A percentile compares a stretch with the other conserved stretches of the same genome.
phyloP scores from a whole-genome alignment of 1,140 invertebrate species.

The Melitaea cinxia region DNA sequence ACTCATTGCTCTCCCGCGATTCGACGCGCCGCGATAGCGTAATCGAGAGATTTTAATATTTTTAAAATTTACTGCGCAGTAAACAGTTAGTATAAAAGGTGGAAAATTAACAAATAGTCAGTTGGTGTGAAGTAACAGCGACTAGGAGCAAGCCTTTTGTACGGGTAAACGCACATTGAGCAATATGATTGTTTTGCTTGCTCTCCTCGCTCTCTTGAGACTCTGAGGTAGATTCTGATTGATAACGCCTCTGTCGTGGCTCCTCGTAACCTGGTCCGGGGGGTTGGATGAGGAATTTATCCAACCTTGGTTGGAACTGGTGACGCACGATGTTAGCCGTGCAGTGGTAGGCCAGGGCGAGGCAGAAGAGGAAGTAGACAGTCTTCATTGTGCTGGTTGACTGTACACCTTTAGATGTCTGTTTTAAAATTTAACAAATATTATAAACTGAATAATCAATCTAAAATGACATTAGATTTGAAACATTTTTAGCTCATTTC shows the following conservation, averaged over 20 bases:
- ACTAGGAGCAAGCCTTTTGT: too few species aligned
- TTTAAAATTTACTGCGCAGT: not conserved
- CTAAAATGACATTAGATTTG: too few species aligned
- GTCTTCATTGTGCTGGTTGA: constrained; percentile 58
- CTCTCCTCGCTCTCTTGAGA: not conserved
- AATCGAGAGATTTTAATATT: not conserved
- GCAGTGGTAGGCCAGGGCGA: constrained; percentile 51
- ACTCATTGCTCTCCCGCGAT: not conserved
- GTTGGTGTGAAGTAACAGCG: too few species aligned
- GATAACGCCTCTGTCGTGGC: too few species aligned
- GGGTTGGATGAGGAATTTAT: constrained; percentile 42
- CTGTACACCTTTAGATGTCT: too few species aligned
- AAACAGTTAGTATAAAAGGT: too few species aligned
- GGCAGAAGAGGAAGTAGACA: constrained; percentile 54
- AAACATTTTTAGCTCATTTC: too few species aligned
- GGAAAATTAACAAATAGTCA: too few species aligned
- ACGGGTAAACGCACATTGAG: too few species aligned
- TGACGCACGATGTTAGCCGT: constrained; percentile 61
- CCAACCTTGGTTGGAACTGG: constrained; percentile 35
- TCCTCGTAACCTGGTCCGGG: too few species aligned
- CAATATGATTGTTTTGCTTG: constrained; percentile 10
- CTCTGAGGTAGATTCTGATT: constrained; percentile 21
- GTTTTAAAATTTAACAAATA: too few species aligned
- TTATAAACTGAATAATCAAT: too few species aligned
- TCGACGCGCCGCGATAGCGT: not conserved